Conservation (phyloP, 2,797 vertebrate species). For the Anguilla obscura region DNA sequence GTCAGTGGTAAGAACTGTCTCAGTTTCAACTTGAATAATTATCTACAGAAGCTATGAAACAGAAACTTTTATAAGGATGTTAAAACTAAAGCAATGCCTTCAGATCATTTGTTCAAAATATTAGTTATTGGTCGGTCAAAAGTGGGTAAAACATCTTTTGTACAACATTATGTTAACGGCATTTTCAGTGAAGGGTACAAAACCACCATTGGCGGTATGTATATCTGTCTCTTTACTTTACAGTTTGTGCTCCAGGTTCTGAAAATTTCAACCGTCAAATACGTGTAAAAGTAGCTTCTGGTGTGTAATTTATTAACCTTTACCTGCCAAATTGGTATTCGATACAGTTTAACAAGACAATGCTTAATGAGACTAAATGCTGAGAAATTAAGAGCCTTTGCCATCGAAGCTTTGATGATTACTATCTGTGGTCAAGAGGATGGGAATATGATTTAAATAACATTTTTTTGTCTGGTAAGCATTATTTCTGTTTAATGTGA, state of each 20-base stretch:
- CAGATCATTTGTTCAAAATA: conserved; percentile 28
- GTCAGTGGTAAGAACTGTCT: neutral
- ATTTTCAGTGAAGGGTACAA: conserved; percentile 29
- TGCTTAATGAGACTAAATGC: too few species aligned
- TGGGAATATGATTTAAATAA: too few species aligned
- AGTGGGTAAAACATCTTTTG: conserved; percentile 35
- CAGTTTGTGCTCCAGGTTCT: neutral
- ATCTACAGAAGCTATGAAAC: neutral
- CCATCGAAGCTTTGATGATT: too few species aligned
- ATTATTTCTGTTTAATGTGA: too few species aligned
- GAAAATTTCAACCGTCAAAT: neutral
- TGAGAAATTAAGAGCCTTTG: too few species aligned
- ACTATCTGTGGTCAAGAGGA: too few species aligned
- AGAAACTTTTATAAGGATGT: neutral
- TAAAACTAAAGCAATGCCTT: conserved; percentile 5
- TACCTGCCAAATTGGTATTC: neutral
- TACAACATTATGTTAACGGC: conserved; percentile 10
- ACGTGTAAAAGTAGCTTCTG: neutral
- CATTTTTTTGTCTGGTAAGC: too few species aligned
- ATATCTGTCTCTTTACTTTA: neutral
- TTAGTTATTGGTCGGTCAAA: conserved; percentile 5
- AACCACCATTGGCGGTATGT: conserved; percentile 32
- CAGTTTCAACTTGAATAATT: neutral
- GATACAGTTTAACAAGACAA: neutral
- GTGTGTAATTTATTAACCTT: neutral